Conservation (phyloP, 1,140 invertebrate species). For the Ectropis grisescens region DNA sequence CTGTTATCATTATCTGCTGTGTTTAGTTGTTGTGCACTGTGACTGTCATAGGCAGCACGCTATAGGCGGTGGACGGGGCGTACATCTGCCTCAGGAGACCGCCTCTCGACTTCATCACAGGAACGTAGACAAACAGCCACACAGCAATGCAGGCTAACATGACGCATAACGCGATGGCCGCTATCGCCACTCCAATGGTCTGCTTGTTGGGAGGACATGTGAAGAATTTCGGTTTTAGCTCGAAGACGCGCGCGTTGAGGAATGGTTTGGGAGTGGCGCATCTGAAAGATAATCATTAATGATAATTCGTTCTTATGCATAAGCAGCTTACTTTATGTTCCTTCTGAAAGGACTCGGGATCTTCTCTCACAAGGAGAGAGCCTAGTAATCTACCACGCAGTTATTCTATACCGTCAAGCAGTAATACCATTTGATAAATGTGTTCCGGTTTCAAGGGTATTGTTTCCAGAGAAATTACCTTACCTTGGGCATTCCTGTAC, state of each 20-base stretch:
- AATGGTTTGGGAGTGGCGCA: constrained; percentile 35
- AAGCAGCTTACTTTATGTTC: no score
- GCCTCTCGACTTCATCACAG: constrained; percentile 21
- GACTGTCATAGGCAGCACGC: constrained; percentile 23
- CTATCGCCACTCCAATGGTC: constrained; percentile 21
- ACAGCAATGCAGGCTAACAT: constrained; percentile 24
- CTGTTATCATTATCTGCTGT: no score
- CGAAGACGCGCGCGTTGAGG: constrained; percentile 40
- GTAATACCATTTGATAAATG: no score
- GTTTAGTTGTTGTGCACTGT: no score
- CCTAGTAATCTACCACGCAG: no score
- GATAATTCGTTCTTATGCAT: no score
- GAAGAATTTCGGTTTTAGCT: constrained; percentile 38
- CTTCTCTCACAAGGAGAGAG: no score
- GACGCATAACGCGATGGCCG: constrained; percentile 25
- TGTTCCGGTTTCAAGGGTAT: no score
- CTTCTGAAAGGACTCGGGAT: no score
- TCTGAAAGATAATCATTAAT: constrained; percentile 26
- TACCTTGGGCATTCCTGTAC: no score
- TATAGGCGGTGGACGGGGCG: constrained; percentile 23
- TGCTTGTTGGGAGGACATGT: constrained; percentile 13
- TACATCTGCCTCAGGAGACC: constrained; percentile 18
- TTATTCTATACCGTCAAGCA: no score
- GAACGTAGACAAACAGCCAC: constrained; percentile 37
- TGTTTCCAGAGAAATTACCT: no score